Evolutionary conservation across 2,797 vertebrate species (phyloP).

Genomic region (Calcarius lapponicus): DNA sequence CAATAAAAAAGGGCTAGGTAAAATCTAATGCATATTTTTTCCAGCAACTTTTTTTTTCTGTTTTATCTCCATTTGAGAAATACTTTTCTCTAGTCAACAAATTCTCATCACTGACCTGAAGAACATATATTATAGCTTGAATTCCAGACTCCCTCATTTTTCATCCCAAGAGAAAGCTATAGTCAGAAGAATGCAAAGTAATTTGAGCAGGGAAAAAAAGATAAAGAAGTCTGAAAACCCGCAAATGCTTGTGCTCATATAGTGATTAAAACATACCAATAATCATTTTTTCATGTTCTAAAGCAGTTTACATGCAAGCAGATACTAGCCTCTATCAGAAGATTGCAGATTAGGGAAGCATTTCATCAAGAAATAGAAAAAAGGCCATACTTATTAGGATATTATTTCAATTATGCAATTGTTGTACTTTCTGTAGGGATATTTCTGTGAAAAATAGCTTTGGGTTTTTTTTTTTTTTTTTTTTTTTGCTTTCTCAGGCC

Average conservation of each 20-base stretch:
- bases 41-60: fast-evolving
- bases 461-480: background rate
- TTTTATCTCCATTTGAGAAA: background rate
- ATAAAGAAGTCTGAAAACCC: fast-evolving
- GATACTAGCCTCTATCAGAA: background rate
- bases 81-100: background rate
- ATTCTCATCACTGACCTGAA: background rate
- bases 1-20: background rate
- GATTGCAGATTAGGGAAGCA: background rate
- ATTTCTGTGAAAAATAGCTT: background rate
- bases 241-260: background rate
- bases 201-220: background rate
- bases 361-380: background rate
- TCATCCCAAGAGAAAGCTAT: background rate
- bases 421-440: background rate
- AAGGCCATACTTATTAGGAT: background rate
- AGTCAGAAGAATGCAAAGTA: background rate
- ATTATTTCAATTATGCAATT: background rate
- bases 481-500: background rate
- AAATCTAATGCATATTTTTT: background rate
- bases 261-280: background rate
- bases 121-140: background rate
- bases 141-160: background rate
- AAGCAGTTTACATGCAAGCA: background rate
- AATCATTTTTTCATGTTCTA: background rate